phyloP scores from a whole-genome alignment of 2,888 invertebrate genomes.

The Scaptomyza parva region DNA sequence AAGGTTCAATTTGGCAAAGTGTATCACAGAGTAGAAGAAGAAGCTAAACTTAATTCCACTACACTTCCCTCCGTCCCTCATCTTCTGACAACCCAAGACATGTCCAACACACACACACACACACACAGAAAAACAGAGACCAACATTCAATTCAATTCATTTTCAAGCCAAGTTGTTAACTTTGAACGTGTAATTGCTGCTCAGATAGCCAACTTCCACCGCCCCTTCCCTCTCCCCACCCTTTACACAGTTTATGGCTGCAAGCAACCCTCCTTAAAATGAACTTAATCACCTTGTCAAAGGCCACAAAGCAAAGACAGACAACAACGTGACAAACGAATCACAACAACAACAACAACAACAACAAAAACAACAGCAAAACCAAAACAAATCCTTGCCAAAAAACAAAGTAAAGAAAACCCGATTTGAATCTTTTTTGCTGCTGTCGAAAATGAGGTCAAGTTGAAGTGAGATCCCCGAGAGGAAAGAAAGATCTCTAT shows the following conservation, averaged over 20 bases:
- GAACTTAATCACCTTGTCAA: constrained; percentile 55
- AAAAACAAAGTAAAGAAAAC: not conserved
- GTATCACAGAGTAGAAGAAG: not conserved
- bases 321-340: constrained; percentile 43
- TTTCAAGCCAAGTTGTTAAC: constrained; percentile 48
- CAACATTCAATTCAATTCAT: constrained; percentile 18
- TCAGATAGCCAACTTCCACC: not conserved
- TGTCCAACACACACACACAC: constrained; percentile 19
- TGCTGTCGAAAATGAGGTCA: constrained; percentile 54
- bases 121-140: too few relatives aligned
- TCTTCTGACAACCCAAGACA: constrained; percentile 26
- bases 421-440: constrained; percentile 10
- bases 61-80: not conserved
- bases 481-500: not conserved
- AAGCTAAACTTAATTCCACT: not conserved
- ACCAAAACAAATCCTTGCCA: constrained; percentile 49
- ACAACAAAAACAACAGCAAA: not conserved
- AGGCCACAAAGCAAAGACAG: constrained; percentile 40
- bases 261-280: constrained; percentile 14
- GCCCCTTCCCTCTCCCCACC: not conserved
- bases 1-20: not conserved
- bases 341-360: too few relatives aligned
- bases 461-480: constrained; percentile 60
- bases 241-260: not conserved
- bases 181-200: constrained; percentile 57